Evolutionary conservation across 2,888 invertebrate genomes (phyloP).

Genomic region (Leucania comma): DNA sequence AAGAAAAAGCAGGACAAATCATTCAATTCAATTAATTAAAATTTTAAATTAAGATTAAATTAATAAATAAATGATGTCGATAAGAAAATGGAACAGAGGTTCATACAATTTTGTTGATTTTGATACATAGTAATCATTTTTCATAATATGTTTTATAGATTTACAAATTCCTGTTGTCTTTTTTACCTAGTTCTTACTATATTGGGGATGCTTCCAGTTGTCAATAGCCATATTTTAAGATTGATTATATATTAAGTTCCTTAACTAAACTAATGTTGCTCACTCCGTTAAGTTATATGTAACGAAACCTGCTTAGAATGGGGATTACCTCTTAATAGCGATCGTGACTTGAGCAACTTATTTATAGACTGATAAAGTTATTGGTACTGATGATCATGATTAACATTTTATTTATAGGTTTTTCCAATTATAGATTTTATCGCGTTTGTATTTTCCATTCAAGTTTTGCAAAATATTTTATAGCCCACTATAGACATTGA

Average conservation of each 20-base stretch:
- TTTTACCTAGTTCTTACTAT: background rate
- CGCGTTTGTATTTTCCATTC: slow-evolving; percentile 45
- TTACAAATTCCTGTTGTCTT: too few species aligned
- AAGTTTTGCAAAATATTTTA: slow-evolving; percentile 35
- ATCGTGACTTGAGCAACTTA: slow-evolving; percentile 16
- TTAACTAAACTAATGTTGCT: background rate
- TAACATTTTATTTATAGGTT: slow-evolving; percentile 31
- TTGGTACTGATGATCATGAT: slow-evolving; percentile 19
- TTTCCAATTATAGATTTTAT: slow-evolving; percentile 31
- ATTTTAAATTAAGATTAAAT: too few species aligned
- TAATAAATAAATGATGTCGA: too few species aligned
- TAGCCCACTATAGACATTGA: background rate
- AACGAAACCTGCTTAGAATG: slow-evolving; percentile 26
- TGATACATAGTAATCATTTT: too few species aligned
- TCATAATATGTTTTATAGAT: too few species aligned
- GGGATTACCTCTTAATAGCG: slow-evolving; percentile 36
- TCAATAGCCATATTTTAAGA: background rate
- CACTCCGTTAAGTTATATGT: background rate
- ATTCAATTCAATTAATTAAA: too few species aligned
- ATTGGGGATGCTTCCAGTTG: background rate
- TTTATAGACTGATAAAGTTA: slow-evolving; percentile 34
- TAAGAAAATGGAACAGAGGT: too few species aligned
- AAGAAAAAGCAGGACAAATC: too few species aligned
- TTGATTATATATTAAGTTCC: background rate
- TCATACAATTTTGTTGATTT: too few species aligned